Conservation (phyloP, 2,113 vertebrate genomes). For the Athene cunicularia region DNA sequence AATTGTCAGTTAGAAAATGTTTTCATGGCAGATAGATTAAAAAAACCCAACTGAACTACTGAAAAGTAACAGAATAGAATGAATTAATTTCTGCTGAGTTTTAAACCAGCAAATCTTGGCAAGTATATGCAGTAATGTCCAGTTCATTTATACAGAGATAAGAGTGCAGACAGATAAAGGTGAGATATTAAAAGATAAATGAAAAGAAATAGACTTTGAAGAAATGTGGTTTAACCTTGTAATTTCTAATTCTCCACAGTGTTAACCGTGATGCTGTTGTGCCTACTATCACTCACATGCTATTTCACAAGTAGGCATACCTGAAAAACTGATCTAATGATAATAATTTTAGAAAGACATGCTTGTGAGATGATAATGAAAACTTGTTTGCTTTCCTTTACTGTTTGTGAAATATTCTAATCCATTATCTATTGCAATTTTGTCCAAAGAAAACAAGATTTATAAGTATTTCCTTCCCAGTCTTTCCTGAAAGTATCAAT, state of each 20-base stretch:
- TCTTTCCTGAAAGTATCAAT: not conserved
- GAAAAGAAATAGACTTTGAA: not conserved
- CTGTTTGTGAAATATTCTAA: not conserved
- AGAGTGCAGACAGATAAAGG: not conserved
- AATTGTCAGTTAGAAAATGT: not conserved
- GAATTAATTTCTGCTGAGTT: not conserved
- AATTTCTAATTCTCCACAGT: not conserved
- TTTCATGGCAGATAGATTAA: not conserved
- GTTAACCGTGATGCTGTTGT: not conserved
- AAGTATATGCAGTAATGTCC: not conserved
- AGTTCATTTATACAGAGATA: not conserved
- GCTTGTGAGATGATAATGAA: not conserved
- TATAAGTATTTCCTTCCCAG: not conserved
- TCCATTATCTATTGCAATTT: not conserved
- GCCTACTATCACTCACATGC: not conserved
- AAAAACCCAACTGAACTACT: not conserved
- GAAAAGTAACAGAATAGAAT: not conserved
- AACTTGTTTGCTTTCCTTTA: not conserved
- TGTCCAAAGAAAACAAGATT: not conserved
- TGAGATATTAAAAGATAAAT: not conserved
- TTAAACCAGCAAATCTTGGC: not conserved
- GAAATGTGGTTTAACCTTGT: not conserved
- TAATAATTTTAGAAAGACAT: not conserved
- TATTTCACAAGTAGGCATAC: not conserved
- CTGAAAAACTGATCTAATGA: not conserved